Base-by-base conservation (phyloP, 2,888 invertebrate genomes). In the Papilio protenor region DNA sequence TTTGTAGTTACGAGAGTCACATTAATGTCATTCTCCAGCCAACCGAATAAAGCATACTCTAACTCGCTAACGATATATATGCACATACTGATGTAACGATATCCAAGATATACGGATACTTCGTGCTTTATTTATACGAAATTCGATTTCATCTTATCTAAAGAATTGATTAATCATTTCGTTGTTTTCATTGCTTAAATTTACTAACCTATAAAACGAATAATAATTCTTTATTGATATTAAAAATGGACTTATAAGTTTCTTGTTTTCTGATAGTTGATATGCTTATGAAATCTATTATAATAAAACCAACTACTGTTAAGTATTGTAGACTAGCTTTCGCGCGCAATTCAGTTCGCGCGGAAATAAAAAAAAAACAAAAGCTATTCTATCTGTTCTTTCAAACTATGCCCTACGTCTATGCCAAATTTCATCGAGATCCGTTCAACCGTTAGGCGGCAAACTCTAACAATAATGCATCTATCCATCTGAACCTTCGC, bases 161-260 rank as follows among this genome's bases (percentile, higher is more conserved):
- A 23, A 23, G 57, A 59, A 59, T 66, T 80, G 76, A 75, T 79
- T 72, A 71, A 79, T 78, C 72, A 79, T 82, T 80, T 80, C 8
- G 40, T 40, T 40, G 77, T 75, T 81, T 80, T 23, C 55, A n/a
- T 55, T 21, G 21, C 21, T 21, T 4, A 55, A 55, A 55, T 55
- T 59, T 3, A 23, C 23, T 59, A 59, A 23, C 11, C 59, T 59
- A 57, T 0, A 21, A 21, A 10, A 57, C 21, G 10, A 0, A 21
- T 21, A 21, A 57, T 57, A 2, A 14, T 49, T 49, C 12, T 49
- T 49, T 49, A 12, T 49, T 49, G 3, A 14, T 49, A 4, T 12
- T 49, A 49, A 49, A 52, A 5, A 52, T 18, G 52, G 52, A 52
- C 18, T 40, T 40, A 40, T 5, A 8, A n/a, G 0, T 40, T 3